phyloP scores from a whole-genome alignment of 2,113 vertebrate species.

The Corythornis vintsioides region DNA sequence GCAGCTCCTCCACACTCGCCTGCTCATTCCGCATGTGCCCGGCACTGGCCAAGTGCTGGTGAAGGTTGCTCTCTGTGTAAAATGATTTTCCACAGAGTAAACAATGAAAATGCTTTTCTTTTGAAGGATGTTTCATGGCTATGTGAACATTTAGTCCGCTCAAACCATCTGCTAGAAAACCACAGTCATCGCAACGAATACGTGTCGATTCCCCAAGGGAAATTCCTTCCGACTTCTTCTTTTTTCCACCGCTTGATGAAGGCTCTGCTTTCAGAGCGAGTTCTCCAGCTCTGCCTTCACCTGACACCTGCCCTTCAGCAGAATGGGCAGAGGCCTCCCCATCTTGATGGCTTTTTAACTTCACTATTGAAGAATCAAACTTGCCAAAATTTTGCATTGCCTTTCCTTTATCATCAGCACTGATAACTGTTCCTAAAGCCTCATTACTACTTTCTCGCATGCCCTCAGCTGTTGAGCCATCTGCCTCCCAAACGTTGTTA shows the following conservation, averaged over 20 bases:
- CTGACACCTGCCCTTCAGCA: conserved; percentile 55
- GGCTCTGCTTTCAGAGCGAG: conserved; percentile 45
- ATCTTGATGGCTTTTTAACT: conserved; percentile 81
- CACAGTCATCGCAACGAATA: conserved; percentile 95
- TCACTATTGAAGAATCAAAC: conserved; percentile 91
- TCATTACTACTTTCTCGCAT: conserved; percentile 63
- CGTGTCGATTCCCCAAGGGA: conserved; percentile 70
- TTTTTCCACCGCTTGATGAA: conserved; percentile 67
- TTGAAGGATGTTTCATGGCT: conserved; percentile 97
- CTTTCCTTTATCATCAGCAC: conserved; percentile 69
- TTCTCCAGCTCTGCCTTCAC: conserved; percentile 36
- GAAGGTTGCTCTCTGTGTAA: conserved; percentile 95
- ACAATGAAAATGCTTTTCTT: conserved; percentile 97
- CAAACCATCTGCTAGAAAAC: conserved; percentile 94
- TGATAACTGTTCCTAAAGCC: conserved; percentile 66
- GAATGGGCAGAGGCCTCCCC: conserved; percentile 67
- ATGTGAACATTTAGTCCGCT: conserved; percentile 97
- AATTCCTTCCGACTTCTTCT: conserved; percentile 72
- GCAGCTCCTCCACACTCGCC: conserved; percentile 92
- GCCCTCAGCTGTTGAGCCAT: conserved; percentile 70
- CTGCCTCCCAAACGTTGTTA: conserved; percentile 69
- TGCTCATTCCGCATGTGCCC: conserved; percentile 93
- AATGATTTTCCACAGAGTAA: conserved; percentile 97
- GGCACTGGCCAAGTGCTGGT: conserved; percentile 93
- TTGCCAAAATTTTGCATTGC: conserved; percentile 57